A percentile compares a stretch with the other conserved stretches of the same genome.
Evolutionary conservation across 2,888 invertebrate genomes (phyloP).

Genomic region (Punctoribates punctum): DNA sequence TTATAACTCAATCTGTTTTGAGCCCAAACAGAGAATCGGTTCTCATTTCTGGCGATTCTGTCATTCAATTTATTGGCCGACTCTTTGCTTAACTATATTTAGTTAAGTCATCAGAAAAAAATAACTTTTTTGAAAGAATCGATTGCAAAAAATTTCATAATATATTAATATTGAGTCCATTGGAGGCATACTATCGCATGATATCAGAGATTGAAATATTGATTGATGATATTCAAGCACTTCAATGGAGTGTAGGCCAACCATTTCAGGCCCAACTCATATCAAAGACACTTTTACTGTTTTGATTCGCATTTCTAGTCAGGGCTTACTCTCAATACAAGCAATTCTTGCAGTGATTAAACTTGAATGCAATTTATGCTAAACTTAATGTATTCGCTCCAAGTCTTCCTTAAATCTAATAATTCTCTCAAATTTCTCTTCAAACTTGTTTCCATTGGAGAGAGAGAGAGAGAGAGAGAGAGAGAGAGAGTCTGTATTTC

Average conservation of each 20-base stretch:
- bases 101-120: background rate
- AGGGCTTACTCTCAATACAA: too few relatives aligned
- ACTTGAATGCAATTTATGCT: too few relatives aligned
- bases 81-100: background rate
- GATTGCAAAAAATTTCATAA: background rate
- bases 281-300: too few relatives aligned
- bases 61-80: background rate
- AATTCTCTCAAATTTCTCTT: background rate
- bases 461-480: background rate
- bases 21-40: background rate
- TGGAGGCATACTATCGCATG: background rate
- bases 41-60: background rate
- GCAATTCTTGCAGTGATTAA: too few relatives aligned
- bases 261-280: too few relatives aligned
- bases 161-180: background rate
- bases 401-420: background rate
- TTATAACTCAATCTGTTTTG: background rate
- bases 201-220: background rate
- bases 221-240: slow-evolving; percentile 1
- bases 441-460: background rate
- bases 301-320: too few relatives aligned
- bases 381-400: too few relatives aligned
- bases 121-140: background rate
- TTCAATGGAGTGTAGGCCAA: background rate
- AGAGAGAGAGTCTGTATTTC: background rate